Evolutionary conservation across 2,888 invertebrate species (phyloP).

Genomic region (Pseudolycoriella hygida): DNA sequence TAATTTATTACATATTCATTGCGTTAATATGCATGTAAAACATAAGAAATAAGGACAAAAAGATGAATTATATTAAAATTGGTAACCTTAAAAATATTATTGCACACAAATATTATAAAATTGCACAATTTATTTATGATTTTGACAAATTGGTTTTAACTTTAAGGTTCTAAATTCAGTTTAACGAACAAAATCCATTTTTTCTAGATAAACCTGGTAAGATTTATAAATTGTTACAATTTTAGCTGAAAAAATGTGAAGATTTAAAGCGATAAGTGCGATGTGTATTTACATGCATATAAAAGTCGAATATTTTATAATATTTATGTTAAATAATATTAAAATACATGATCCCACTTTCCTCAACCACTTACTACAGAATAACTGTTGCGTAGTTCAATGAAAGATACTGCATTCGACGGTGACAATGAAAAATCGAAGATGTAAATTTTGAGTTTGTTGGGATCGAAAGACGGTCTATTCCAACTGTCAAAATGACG

Average conservation of each 20-base stretch:
- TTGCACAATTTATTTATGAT: slow-evolving; percentile 1
- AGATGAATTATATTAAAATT: too few species aligned
- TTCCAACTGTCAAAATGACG: too few species aligned
- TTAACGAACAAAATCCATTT: not conserved
- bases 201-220: slow-evolving; percentile 3
- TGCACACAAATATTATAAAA: slow-evolving; percentile 1
- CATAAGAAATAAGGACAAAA: not conserved
- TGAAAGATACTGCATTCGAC: too few species aligned
- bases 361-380: too few species aligned
- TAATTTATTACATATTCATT: too few species aligned
- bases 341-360: not conserved
- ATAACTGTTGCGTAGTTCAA: too few species aligned
- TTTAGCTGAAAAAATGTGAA: not conserved
- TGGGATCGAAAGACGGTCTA: too few species aligned
- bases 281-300: slow-evolving; percentile 2
- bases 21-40: slow-evolving; percentile 3
- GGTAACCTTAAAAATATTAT: not conserved
- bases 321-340: slow-evolving; percentile 2
- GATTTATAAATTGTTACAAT: not conserved
- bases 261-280: not conserved
- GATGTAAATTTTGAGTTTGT: too few species aligned
- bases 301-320: slow-evolving; percentile 1
- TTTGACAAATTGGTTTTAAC: not conserved
- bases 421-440: too few species aligned
- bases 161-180: not conserved